These are phyloP conservation scores for Ciconia maguari DNA, from an alignment of 2,113 vertebrate species.

Conservation along the genomic window DNA sequence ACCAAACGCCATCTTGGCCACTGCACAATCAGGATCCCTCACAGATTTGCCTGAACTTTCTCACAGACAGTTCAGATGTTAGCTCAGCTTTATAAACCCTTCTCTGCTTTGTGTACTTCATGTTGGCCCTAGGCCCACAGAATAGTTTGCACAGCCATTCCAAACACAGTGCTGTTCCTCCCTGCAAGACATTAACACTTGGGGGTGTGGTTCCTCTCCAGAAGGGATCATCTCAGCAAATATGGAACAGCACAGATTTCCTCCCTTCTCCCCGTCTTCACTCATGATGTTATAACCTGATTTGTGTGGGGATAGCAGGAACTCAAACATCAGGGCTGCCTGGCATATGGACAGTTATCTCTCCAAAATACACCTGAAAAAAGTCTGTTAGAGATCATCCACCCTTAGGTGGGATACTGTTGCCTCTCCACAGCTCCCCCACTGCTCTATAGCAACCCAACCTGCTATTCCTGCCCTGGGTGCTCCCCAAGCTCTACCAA, in stretches of 20 bases:
- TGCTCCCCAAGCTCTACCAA: neutral
- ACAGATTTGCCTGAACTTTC: neutral
- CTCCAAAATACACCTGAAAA: neutral
- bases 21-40: neutral
- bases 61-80: neutral
- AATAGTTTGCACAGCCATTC: neutral
- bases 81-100: neutral
- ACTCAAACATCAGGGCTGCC: neutral
- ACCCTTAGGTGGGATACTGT: neutral
- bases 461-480: conserved; percentile 9
- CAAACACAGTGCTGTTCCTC: conserved; percentile 1
- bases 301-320: neutral
- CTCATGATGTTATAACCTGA: fast-evolving
- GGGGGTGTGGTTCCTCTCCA: neutral
- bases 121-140: neutral
- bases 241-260: fast-evolving
- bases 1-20: neutral
- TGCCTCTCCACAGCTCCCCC: neutral
- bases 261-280: neutral
- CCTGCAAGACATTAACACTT: conserved; percentile 10
- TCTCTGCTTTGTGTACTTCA: neutral
- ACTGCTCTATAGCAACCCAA: neutral
- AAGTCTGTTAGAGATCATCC: neutral
- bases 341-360: fast-evolving
- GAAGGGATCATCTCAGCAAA: neutral